A percentile compares a stretch with the other conserved stretches of the same genome.
These are phyloP conservation scores for Drosophila lini DNA, from an alignment of 1,140 invertebrate species.

Conservation along the genomic window DNA sequence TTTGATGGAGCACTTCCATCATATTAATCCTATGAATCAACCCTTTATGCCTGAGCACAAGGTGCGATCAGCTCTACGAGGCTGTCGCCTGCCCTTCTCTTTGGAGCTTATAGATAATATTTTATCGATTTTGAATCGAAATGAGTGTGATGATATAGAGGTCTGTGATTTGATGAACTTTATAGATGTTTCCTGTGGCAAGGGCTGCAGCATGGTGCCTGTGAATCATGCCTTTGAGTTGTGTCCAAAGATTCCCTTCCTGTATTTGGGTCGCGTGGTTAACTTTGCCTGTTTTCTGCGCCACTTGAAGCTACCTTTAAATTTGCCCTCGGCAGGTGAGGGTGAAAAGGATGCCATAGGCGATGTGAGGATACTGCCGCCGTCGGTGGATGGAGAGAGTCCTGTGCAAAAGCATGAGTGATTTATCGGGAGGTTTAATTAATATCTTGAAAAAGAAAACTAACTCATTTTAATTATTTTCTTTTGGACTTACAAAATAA, in stretches of 20 bases:
- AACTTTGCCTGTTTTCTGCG: conserved; percentile 72
- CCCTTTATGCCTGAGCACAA: conserved; percentile 86
- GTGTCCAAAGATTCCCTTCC: conserved; percentile 75
- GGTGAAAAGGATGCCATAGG: conserved; percentile 18
- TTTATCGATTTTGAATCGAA: conserved; percentile 87
- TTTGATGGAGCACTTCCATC: conserved; percentile 87
- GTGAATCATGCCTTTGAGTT: conserved; percentile 77
- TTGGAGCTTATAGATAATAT: conserved; percentile 88
- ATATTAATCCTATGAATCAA: conserved; percentile 86
- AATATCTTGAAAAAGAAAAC: neutral
- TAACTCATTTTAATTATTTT: neutral
- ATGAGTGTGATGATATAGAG: conserved; percentile 87
- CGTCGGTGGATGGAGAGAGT: neutral
- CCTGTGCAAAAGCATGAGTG: neutral
- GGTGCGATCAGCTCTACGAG: conserved; percentile 87
- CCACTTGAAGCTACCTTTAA: conserved; percentile 47
- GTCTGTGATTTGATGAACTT: conserved; percentile 79
- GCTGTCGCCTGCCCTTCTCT: conserved; percentile 88
- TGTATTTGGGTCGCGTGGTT: conserved; percentile 66
- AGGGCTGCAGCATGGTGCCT: conserved; percentile 68
- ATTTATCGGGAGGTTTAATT: neutral
- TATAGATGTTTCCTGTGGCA: conserved; percentile 67
- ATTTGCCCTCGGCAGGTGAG: conserved; percentile 22
- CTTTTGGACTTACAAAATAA: neutral
- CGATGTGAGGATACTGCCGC: conserved; percentile 48